A percentile compares a stretch with the other conserved stretches of the same genome.
Conservation (phyloP, 1,140 invertebrate genomes). For the Tetramorium parvispinum region DNA sequence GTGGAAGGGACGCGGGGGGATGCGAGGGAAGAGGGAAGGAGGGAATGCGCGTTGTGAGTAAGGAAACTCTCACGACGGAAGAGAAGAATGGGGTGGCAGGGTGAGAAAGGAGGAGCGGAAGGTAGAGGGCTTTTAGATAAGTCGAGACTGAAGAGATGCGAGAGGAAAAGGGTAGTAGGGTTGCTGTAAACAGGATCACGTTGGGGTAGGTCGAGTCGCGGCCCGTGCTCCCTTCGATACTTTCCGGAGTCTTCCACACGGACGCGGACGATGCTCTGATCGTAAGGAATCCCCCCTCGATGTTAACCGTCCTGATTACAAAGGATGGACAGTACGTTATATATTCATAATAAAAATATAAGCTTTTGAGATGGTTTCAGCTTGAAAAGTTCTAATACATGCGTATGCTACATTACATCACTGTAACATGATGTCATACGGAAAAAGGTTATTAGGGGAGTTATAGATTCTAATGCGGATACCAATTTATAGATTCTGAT, state of each 20-base stretch:
- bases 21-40: conserved; percentile 51
- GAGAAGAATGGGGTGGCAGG: conserved; percentile 56
- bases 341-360: conserved; percentile 24
- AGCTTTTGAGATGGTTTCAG: conserved; percentile 23
- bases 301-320: conserved; percentile 57
- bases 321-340: conserved; percentile 5
- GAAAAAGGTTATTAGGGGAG: conserved; percentile 32
- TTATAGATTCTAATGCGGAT: neutral
- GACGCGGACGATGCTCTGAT: conserved; percentile 48
- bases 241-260: conserved; percentile 57
- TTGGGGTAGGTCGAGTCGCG: conserved; percentile 79
- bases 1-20: conserved; percentile 62
- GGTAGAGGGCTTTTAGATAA: conserved; percentile 51
- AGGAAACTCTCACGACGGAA: conserved; percentile 55
- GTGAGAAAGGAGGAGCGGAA: conserved; percentile 53
- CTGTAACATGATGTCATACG: neutral
- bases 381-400: conserved; percentile 22
- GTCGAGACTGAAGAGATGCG: conserved; percentile 47
- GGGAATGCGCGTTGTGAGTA: conserved; percentile 51
- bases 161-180: conserved; percentile 62
- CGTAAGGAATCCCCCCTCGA: conserved; percentile 45
- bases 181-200: conserved; percentile 75
- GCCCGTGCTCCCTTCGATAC: conserved; percentile 45
- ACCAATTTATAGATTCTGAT: conserved; percentile 11
- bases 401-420: conserved; percentile 40